Conservation (phyloP, 1,140 invertebrate genomes). For the Sycophila sp. region DNA sequence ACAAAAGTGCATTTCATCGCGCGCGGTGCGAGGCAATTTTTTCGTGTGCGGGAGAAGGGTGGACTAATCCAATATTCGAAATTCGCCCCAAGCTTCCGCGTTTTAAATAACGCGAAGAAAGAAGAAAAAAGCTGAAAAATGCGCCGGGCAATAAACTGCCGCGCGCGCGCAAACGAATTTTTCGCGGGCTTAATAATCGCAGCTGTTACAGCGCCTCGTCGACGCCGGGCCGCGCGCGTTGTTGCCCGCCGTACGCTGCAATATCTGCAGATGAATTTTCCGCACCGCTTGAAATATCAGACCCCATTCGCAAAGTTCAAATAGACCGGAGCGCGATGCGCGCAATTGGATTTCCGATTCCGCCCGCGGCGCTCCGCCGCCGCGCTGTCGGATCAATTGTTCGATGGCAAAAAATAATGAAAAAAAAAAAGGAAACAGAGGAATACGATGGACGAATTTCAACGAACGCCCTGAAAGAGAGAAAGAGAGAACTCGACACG, state of each 20-base stretch:
- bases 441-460: too few relatives aligned
- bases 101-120: not conserved
- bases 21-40: too few relatives aligned
- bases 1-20: too few relatives aligned
- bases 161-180: slow-evolving; percentile 35
- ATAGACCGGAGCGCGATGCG: not conserved
- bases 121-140: not conserved
- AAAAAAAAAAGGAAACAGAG: too few relatives aligned
- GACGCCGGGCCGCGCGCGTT: too few relatives aligned
- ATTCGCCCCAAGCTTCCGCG: not conserved
- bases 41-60: too few relatives aligned
- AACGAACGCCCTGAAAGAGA: too few relatives aligned
- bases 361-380: not conserved
- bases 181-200: slow-evolving; percentile 4
- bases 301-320: not conserved
- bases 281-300: not conserved
- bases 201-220: slow-evolving; percentile 9
- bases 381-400: not conserved
- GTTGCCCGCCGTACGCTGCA: not conserved
- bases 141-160: not conserved
- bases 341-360: slow-evolving; percentile 32
- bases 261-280: slow-evolving; percentile 4
- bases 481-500: too few relatives aligned
- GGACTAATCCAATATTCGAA: too few relatives aligned
- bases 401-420: slow-evolving; percentile 11